A percentile compares a stretch with the other conserved stretches of the same genome.
Conservation (phyloP, 2,797 vertebrate genomes). For the Prionace glauca region DNA sequence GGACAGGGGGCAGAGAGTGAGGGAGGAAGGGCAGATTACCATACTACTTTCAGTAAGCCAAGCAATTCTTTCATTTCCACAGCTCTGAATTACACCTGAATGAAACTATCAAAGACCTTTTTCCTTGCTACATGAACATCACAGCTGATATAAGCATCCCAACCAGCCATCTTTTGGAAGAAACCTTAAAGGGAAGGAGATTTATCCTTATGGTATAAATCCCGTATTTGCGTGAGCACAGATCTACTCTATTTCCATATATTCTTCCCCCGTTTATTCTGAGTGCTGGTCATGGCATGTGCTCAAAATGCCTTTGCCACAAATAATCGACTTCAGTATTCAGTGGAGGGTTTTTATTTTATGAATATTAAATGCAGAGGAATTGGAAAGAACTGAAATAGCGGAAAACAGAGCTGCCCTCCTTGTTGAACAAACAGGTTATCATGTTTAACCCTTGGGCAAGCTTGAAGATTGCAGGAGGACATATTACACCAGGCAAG, state of each 20-base stretch:
- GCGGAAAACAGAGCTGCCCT: too few relatives aligned
- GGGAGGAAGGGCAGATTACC: neutral
- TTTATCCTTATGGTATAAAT: neutral
- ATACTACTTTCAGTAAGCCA: slow-evolving; percentile 7
- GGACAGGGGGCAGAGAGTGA: slow-evolving; percentile 42
- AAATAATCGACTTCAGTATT: neutral
- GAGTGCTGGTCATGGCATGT: neutral
- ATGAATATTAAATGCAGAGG: too few relatives aligned
- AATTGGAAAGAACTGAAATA: neutral
- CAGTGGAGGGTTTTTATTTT: neutral
- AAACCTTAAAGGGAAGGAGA: neutral
- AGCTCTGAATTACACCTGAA: neutral
- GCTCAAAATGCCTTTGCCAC: neutral
- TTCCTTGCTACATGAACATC: too few relatives aligned
- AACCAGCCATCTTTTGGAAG: neutral
- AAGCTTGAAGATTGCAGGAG: neutral
- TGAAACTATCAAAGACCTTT: neutral
- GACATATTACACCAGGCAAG: neutral
- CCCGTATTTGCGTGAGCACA: neutral
- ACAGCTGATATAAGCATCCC: too few relatives aligned
- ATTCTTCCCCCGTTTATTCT: neutral
- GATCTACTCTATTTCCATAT: neutral
- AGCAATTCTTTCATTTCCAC: neutral
- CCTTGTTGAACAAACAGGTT: neutral
- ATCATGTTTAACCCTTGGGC: neutral